Base-by-base conservation (phyloP, 2,113 vertebrate genomes). In the Phyllostomus discolor region DNA sequence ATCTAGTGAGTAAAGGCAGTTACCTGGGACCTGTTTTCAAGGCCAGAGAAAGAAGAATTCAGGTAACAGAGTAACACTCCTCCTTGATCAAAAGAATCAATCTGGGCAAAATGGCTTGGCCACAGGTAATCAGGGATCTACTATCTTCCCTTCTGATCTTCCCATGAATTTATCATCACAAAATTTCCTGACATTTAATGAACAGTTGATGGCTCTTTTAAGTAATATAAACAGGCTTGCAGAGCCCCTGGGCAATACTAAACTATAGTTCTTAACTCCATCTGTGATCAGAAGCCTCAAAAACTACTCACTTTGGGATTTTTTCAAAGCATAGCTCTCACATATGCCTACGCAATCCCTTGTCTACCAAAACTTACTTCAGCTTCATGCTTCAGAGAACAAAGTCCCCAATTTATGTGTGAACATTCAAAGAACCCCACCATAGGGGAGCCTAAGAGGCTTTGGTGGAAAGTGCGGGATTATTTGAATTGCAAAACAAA, bases 401-500 rank as follows among this genome's bases (percentile, higher is more conserved):
- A 96, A 97, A 96, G 88, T 67, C 43, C 28, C 15, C 73, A 82
- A 94, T 88, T 91, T 88, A 94, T 22, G 26, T 87, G 73, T 95
- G 88, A 95, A 72, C 59, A 88, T 66, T 96, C 92, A 86, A 95
- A 96, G 79, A 83, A 90, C 64, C 33, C 66, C 90, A 91, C 76
- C 59, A 90, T 6, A 14, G 28, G 78, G 76, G 41, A 92, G 92
- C 59, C 87, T 88, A 46, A 81, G 69, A 88, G 79, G 46, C 73
- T 83, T 82, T 73, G 57, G 11, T 1, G 31, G 66, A 91, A 96
- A 95, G 73, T 66, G 19, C 41, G 0, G 19, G 67, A 20, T 38
- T 84, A 97, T 95, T 85, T 97, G 86, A 97, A 97, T 96, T 97
- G 91, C 94, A 97, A 97, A 98, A 62, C 52, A 62, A 57, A 50